Evolutionary conservation across 2,888 invertebrate species (phyloP).

Genomic region (Acronicta psi): DNA sequence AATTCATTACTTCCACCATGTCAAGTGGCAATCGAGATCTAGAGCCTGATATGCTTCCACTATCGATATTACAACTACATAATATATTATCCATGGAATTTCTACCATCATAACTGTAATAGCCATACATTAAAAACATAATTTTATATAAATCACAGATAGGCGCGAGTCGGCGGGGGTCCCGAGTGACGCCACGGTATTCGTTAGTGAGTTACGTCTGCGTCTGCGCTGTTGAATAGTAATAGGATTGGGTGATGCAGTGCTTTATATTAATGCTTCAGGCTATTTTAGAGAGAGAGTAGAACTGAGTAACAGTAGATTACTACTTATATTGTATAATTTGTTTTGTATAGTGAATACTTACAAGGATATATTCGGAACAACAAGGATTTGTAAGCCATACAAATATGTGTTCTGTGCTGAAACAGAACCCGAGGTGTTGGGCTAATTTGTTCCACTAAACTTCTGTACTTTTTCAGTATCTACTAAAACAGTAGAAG

Average conservation of each 20-base stretch:
- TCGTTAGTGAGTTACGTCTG: constrained; percentile 38
- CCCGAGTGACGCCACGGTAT: constrained; percentile 33
- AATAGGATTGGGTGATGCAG: constrained; percentile 21
- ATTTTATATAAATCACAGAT: constrained; percentile 48
- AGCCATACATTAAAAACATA: constrained; percentile 39
- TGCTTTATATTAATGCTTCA: constrained; percentile 1
- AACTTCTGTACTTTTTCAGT: too few relatives aligned
- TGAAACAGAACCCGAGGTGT: too few relatives aligned
- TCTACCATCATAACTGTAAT: constrained; percentile 19
- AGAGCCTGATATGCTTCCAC: neutral
- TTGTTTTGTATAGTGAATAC: too few relatives aligned
- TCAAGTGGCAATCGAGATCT: neutral
- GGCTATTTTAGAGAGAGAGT: neutral
- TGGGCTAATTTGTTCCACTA: too few relatives aligned
- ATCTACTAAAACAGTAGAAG: too few relatives aligned
- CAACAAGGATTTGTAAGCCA: too few relatives aligned
- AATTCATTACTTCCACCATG: too few relatives aligned
- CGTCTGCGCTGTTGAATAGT: constrained; percentile 35
- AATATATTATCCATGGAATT: constrained; percentile 37
- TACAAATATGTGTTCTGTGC: too few relatives aligned
- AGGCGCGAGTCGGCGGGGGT: constrained; percentile 25
- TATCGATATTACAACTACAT: constrained; percentile 9
- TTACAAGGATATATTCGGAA: too few relatives aligned
- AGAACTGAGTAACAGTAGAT: neutral
- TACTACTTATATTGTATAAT: too few relatives aligned